Conservation (phyloP, 2,888 invertebrate genomes). For the Xanthorhoe spadicearia region DNA sequence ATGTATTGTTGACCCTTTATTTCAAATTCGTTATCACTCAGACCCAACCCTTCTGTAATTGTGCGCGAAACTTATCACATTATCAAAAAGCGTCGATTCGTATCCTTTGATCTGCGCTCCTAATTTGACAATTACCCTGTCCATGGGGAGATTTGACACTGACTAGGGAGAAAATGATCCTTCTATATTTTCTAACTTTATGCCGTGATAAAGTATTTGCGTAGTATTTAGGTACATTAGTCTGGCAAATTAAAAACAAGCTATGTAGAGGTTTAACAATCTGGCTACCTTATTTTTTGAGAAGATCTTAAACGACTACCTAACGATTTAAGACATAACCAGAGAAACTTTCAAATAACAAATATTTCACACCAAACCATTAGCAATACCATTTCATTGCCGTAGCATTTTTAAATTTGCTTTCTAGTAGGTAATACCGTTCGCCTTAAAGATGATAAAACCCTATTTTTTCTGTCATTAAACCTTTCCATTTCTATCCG, state of each 20-base stretch:
- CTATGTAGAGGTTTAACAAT: too few relatives aligned
- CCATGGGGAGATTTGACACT: conserved; percentile 26
- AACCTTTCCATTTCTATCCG: background rate
- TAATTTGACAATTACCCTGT: conserved; percentile 78
- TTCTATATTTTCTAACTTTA: conserved; percentile 7
- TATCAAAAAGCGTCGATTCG: conserved; percentile 82
- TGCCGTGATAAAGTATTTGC: background rate
- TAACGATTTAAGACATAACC: too few relatives aligned
- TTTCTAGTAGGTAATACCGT: too few relatives aligned
- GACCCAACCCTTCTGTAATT: conserved; percentile 64
- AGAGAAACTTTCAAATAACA: too few relatives aligned
- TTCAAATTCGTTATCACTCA: conserved; percentile 40
- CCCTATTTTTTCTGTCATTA: background rate
- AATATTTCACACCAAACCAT: too few relatives aligned
- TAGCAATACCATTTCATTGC: too few relatives aligned
- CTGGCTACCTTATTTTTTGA: too few relatives aligned
- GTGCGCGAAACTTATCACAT: conserved; percentile 81
- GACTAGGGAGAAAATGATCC: conserved; percentile 30
- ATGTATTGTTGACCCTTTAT: background rate
- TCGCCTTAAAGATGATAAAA: too few relatives aligned
- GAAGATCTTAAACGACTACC: too few relatives aligned
- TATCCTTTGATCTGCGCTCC: conserved; percentile 78
- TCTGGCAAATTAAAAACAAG: background rate
- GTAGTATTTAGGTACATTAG: background rate
- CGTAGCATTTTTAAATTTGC: too few relatives aligned